Percentiles rank a stretch among this genome's conserved stretches.
phyloP scores from a whole-genome alignment of 2,113 vertebrate genomes.

The Catharus minimus region DNA sequence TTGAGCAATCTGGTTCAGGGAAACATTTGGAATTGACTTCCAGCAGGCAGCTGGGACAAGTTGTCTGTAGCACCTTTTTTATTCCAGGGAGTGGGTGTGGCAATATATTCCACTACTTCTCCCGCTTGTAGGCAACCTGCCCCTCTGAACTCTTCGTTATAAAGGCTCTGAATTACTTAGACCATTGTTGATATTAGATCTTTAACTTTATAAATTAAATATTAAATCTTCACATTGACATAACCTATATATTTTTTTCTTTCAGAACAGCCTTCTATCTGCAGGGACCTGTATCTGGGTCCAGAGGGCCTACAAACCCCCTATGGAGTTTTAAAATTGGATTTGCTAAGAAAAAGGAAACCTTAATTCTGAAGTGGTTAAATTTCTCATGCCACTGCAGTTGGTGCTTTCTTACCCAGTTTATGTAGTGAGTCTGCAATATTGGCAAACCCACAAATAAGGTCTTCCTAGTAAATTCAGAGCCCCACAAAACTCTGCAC shows the following conservation, averaged over 20 bases:
- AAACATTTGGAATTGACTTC: not conserved
- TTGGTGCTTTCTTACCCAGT: not conserved
- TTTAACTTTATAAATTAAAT: not conserved
- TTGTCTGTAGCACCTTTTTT: not conserved
- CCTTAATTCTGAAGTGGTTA: not conserved
- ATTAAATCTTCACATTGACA: not conserved
- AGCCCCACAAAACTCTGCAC: not conserved
- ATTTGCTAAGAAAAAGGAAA: not conserved
- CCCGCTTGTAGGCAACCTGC: not conserved
- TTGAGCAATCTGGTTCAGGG: not conserved
- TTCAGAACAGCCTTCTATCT: not conserved
- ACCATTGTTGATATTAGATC: not conserved
- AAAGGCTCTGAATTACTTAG: not conserved
- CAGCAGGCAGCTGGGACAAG: not conserved
- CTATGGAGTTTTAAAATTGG: not conserved
- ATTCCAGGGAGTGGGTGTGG: too few relatives aligned
- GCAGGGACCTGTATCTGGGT: not conserved
- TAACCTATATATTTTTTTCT: not conserved
- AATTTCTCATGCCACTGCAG: not conserved
- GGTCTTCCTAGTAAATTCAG: not conserved
- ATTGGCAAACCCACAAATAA: constrained; percentile 1
- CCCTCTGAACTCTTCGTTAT: not conserved
- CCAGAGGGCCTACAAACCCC: not conserved
- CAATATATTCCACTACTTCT: not conserved
- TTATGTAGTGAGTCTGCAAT: not conserved